phyloP scores from a whole-genome alignment of 2,888 invertebrate genomes.

The Drosophila lutescens region DNA sequence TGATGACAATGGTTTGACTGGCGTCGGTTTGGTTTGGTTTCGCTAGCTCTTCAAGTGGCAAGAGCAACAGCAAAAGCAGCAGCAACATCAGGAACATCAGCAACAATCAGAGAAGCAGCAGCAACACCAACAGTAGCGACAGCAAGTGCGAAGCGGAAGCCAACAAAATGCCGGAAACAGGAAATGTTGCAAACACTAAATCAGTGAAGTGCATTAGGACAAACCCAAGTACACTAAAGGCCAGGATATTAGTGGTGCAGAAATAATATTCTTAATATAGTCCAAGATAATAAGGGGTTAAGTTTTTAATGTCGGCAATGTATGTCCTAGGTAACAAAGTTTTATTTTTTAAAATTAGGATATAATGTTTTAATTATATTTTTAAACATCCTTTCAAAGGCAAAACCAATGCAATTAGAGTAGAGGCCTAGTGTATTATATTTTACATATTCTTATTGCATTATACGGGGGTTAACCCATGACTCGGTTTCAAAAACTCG shows the following conservation, averaged over 20 bases:
- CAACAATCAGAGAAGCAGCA: slow-evolving; percentile 18
- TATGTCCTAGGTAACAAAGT: too few relatives aligned
- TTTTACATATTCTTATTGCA: too few relatives aligned
- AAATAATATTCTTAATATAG: not conserved
- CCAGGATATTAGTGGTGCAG: not conserved
- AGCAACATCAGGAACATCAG: slow-evolving; percentile 2
- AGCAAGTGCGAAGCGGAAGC: slow-evolving; percentile 51
- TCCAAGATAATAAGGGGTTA: too few relatives aligned
- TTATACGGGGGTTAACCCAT: too few relatives aligned
- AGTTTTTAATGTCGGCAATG: too few relatives aligned
- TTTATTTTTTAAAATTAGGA: not conserved
- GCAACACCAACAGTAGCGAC: slow-evolving; percentile 16
- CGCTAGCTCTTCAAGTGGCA: slow-evolving; percentile 20
- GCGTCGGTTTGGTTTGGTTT: slow-evolving; percentile 26
- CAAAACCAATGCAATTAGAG: too few relatives aligned
- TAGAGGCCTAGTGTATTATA: too few relatives aligned
- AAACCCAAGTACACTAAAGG: slow-evolving; percentile 9
- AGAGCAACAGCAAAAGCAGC: slow-evolving; percentile 14
- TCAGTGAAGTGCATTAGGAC: slow-evolving; percentile 74
- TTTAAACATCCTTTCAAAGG: not conserved
- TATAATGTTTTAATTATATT: not conserved
- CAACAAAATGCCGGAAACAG: slow-evolving; percentile 68
- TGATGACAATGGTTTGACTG: slow-evolving; percentile 61
- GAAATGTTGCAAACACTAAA: slow-evolving; percentile 77
- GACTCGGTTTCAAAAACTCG: too few relatives aligned